Conservation (phyloP, 2,888 invertebrate genomes). For the Eurytoma adleriae region DNA sequence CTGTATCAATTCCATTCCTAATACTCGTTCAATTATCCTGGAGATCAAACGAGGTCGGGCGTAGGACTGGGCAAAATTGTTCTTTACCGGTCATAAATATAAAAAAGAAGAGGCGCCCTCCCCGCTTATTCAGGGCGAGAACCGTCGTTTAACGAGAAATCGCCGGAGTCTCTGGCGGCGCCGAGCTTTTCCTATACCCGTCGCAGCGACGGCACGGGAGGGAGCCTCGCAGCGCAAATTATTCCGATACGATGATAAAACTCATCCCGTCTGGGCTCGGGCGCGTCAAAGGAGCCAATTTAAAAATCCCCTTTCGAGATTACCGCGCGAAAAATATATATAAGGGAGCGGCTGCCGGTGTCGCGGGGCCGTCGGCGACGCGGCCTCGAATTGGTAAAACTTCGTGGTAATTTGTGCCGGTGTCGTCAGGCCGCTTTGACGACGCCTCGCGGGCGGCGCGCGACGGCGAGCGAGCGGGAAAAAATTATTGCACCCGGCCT, state of each 20-base stretch:
- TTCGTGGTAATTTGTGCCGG: constrained; percentile 72
- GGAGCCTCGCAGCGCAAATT: constrained; percentile 67
- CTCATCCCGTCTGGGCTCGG: constrained; percentile 69
- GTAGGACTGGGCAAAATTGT: too few relatives aligned
- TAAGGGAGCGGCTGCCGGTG: neutral
- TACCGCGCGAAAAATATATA: constrained; percentile 61
- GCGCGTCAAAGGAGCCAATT: constrained; percentile 75
- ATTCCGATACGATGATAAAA: constrained; percentile 73
- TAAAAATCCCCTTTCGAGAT: constrained; percentile 75
- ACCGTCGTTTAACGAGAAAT: neutral
- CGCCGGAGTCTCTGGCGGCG: neutral
- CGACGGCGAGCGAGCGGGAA: neutral
- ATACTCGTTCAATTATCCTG: too few relatives aligned
- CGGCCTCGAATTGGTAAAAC: constrained; percentile 70
- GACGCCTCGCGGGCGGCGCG: constrained; percentile 49
- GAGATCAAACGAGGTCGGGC: too few relatives aligned
- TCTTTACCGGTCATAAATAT: constrained; percentile 5
- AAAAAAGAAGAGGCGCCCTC: constrained; percentile 20
- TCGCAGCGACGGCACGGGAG: constrained; percentile 10
- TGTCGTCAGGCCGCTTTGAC: constrained; percentile 65
- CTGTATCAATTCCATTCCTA: too few relatives aligned
- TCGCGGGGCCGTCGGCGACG: neutral
- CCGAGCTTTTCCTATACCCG: neutral
- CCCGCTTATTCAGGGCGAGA: neutral
- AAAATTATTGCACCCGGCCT: constrained; percentile 34